Percentiles rank a stretch among this genome's conserved stretches.
phyloP scores from a whole-genome alignment of 2,888 invertebrate genomes.

The Lissonota sp. region DNA sequence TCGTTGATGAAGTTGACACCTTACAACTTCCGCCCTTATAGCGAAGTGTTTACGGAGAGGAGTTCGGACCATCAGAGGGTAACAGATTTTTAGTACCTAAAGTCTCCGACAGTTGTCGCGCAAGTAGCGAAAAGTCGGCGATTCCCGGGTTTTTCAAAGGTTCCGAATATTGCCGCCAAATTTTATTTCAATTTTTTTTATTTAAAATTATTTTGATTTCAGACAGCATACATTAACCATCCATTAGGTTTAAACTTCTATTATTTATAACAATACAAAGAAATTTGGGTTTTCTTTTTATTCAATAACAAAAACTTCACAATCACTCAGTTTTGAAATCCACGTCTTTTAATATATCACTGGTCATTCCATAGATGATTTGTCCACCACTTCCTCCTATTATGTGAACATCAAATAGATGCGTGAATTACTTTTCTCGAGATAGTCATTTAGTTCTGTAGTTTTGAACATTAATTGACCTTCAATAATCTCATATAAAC shows the following conservation, averaged over 20 bases:
- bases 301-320: constrained; percentile 3
- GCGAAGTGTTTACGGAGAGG: too few relatives aligned
- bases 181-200: too few relatives aligned
- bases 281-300: not conserved
- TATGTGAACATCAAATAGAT: constrained; percentile 50
- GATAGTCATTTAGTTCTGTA: constrained; percentile 59
- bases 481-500: constrained; percentile 87
- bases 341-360: constrained; percentile 3
- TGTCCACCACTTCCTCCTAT: constrained; percentile 56
- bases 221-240: too few relatives aligned
- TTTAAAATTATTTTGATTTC: too few relatives aligned
- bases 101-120: too few relatives aligned
- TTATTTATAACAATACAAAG: not conserved
- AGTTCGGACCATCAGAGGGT: too few relatives aligned
- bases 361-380: constrained; percentile 51
- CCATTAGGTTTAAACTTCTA: not conserved
- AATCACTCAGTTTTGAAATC: constrained; percentile 3
- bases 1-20: not conserved
- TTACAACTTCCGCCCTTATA: not conserved
- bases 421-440: constrained; percentile 40
- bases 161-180: too few relatives aligned
- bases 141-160: too few relatives aligned
- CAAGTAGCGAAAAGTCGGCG: too few relatives aligned
- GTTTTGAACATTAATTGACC: constrained; percentile 76
- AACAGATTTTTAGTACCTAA: too few relatives aligned